phyloP scores from a whole-genome alignment of 2,888 invertebrate genomes.

The Drosophila birchii region DNA sequence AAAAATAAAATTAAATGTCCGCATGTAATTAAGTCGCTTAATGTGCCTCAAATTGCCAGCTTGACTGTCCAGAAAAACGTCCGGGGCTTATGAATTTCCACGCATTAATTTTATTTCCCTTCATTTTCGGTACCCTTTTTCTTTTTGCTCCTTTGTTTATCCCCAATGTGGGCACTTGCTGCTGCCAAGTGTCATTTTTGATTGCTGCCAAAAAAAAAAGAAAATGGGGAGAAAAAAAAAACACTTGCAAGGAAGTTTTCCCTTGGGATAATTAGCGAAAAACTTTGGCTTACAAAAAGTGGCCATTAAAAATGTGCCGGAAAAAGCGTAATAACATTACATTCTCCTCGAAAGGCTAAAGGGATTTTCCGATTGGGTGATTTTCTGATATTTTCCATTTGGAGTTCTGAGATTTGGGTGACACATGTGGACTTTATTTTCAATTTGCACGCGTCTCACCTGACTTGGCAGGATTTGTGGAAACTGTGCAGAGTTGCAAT shows the following conservation, averaged over 20 bases:
- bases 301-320: slow-evolving; percentile 16
- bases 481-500: slow-evolving; percentile 9
- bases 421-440: slow-evolving; percentile 23
- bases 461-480: slow-evolving; percentile 20
- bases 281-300: slow-evolving; percentile 40
- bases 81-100: slow-evolving; percentile 58
- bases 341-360: not conserved
- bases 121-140: slow-evolving; percentile 40
- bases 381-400: not conserved
- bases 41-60: slow-evolving; percentile 51
- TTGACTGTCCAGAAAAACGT: slow-evolving; percentile 30
- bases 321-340: slow-evolving; percentile 18
- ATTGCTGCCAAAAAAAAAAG: slow-evolving; percentile 33
- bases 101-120: slow-evolving; percentile 56
- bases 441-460: slow-evolving; percentile 30
- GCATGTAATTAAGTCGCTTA: slow-evolving; percentile 64
- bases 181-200: slow-evolving; percentile 51
- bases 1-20: slow-evolving; percentile 62
- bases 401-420: slow-evolving; percentile 15
- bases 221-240: not conserved
- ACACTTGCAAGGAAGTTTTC: not conserved
- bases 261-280: slow-evolving; percentile 40
- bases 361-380: not conserved
- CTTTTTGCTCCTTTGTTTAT: slow-evolving; percentile 25
- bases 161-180: slow-evolving; percentile 14